Percentiles rank a stretch among this genome's conserved stretches.
These are phyloP conservation scores for Chondrosia reniformis DNA, from an alignment of 37 sponge, comb jelly and placozoan genomes.

Conservation along the genomic window DNA sequence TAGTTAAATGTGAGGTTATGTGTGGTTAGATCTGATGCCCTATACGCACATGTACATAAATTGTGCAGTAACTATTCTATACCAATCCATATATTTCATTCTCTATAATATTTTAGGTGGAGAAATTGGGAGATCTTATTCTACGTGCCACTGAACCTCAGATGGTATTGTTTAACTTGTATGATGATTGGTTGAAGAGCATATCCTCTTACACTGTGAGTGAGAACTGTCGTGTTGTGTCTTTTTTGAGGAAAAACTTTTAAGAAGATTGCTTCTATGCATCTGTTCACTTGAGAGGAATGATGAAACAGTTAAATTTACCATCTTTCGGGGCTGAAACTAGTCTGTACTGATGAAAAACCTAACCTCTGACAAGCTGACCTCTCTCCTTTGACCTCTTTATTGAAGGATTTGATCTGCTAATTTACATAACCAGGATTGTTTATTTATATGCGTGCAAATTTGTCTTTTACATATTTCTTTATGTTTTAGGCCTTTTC, in stretches of 20 bases:
- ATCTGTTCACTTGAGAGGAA: constrained; percentile 7
- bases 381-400: not conserved
- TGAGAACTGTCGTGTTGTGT: not conserved
- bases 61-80: too few species aligned
- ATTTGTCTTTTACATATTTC: not conserved
- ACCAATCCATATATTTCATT: too few species aligned
- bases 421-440: not conserved
- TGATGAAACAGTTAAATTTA: constrained; percentile 15
- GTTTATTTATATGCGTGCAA: not conserved
- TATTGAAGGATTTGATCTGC: not conserved
- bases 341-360: constrained; percentile 2
- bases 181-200: constrained; percentile 99
- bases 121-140: constrained; percentile 98
- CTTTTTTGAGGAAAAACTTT: too few species aligned
- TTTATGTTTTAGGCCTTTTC: constrained; percentile 75
- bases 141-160: constrained; percentile 98
- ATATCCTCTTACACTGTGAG: constrained; percentile 98
- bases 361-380: constrained; percentile 37
- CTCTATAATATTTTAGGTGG: constrained; percentile 50
- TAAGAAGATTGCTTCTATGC: too few species aligned
- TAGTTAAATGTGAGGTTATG: not conserved
- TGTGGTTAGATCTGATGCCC: not conserved
- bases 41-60: not conserved
- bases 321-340: constrained; percentile 45
- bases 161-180: constrained; percentile 99